phyloP scores from a whole-genome alignment of 64 coral and sea anemone genomes.

The Orbicella faveolata region DNA sequence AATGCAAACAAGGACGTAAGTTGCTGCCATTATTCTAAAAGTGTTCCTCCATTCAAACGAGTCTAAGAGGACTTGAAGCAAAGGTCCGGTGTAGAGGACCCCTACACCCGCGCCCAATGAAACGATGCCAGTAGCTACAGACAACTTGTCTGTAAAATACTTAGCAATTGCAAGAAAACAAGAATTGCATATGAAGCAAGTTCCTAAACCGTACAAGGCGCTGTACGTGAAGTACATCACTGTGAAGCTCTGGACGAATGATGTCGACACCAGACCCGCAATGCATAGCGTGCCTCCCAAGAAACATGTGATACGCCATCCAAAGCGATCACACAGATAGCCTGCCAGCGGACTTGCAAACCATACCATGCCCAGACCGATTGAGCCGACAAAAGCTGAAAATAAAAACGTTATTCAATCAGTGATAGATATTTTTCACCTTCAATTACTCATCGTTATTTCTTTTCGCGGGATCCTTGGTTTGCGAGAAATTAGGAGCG shows the following conservation, averaged over 20 bases:
- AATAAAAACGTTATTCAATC: background rate
- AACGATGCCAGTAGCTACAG: constrained; percentile 22
- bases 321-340: constrained; percentile 27
- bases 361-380: background rate
- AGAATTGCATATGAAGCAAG: constrained; percentile 28
- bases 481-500: no score
- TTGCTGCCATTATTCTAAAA: constrained; percentile 15
- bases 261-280: constrained; percentile 28
- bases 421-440: no score
- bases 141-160: constrained; percentile 32
- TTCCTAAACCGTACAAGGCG: constrained; percentile 32
- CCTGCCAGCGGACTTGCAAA: constrained; percentile 14
- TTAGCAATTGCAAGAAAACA: constrained; percentile 8
- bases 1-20: background rate
- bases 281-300: constrained; percentile 29
- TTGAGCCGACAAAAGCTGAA: constrained; percentile 30
- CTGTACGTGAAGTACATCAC: constrained; percentile 56
- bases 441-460: no score
- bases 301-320: constrained; percentile 35
- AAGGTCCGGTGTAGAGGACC: constrained; percentile 6
- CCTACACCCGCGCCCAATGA: constrained; percentile 32
- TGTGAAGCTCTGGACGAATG: background rate
- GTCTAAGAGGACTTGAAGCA: constrained; percentile 27
- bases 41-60: constrained; percentile 33
- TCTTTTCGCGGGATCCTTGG: no score